phyloP scores from a whole-genome alignment of 2,113 vertebrate genomes.

The Arenaria interpres region DNA sequence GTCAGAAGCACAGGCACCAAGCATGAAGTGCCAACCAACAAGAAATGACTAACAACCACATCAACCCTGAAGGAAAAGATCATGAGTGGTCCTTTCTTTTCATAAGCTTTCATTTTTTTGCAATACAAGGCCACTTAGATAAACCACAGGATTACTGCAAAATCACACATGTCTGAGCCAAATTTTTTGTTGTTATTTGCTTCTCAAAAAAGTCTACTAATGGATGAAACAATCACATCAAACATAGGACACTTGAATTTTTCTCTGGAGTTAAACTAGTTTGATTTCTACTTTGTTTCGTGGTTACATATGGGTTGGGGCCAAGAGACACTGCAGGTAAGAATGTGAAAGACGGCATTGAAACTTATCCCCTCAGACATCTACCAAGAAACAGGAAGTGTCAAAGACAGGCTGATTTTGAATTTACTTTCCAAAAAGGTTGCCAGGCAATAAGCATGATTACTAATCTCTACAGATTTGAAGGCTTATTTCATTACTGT shows the following conservation, averaged over 20 bases:
- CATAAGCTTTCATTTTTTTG: background rate
- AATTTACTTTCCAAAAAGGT: background rate
- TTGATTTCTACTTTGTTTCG: background rate
- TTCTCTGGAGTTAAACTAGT: background rate
- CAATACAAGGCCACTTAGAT: background rate
- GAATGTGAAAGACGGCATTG: background rate
- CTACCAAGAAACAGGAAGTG: background rate
- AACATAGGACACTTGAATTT: background rate
- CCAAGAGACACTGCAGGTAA: background rate
- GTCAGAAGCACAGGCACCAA: background rate
- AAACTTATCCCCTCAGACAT: background rate
- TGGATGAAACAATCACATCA: background rate
- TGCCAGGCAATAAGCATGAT: background rate
- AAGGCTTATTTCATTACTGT: background rate
- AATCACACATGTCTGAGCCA: background rate
- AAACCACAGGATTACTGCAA: background rate
- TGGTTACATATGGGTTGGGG: background rate
- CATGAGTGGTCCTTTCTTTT: background rate
- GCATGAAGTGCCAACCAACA: background rate
- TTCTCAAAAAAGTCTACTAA: background rate
- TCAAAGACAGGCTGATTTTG: background rate
- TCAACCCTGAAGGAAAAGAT: background rate
- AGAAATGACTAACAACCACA: background rate
- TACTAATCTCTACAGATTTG: background rate
- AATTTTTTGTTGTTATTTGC: background rate